phyloP scores from a whole-genome alignment of 1,140 invertebrate species.

The Trichonephila inaurata region DNA sequence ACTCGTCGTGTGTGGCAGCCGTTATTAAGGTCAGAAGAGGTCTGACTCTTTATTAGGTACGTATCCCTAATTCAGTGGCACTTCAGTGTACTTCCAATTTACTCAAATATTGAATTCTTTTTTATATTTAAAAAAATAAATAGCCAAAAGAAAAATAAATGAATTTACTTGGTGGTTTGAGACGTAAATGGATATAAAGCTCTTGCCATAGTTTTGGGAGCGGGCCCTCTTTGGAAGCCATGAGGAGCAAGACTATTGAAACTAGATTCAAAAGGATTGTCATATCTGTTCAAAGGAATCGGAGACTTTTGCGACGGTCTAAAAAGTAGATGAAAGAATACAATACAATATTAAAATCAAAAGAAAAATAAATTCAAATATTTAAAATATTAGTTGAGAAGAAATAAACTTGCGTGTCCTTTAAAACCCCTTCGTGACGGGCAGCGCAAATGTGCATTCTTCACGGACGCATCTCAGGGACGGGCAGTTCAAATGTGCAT shows the following conservation, averaged over 20 bases:
- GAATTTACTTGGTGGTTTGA: constrained; percentile 85
- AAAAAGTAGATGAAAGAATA: constrained; percentile 67
- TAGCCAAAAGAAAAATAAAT: not conserved
- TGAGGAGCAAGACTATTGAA: constrained; percentile 82
- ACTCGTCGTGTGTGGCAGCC: too few species aligned
- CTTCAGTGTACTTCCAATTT: too few species aligned
- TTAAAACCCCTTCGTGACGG: too few species aligned
- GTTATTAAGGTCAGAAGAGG: too few species aligned
- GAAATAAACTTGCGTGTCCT: too few species aligned
- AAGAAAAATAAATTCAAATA: not conserved
- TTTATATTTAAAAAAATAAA: not conserved
- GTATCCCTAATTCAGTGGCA: too few species aligned
- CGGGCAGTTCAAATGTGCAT: too few species aligned
- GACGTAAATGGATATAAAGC: constrained; percentile 95
- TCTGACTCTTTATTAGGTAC: too few species aligned
- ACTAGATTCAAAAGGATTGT: constrained; percentile 84
- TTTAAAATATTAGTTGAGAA: too few species aligned
- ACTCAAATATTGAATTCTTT: too few species aligned
- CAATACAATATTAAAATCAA: not conserved
- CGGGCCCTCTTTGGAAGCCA: constrained; percentile 83
- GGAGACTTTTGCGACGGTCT: constrained; percentile 95
- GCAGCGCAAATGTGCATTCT: too few species aligned
- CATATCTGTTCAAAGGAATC: constrained; percentile 94
- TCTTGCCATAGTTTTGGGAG: constrained; percentile 88
- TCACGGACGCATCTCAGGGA: too few species aligned